Conservation (phyloP, 2,113 vertebrate genomes). For the Myanophis thanlyinensis region DNA sequence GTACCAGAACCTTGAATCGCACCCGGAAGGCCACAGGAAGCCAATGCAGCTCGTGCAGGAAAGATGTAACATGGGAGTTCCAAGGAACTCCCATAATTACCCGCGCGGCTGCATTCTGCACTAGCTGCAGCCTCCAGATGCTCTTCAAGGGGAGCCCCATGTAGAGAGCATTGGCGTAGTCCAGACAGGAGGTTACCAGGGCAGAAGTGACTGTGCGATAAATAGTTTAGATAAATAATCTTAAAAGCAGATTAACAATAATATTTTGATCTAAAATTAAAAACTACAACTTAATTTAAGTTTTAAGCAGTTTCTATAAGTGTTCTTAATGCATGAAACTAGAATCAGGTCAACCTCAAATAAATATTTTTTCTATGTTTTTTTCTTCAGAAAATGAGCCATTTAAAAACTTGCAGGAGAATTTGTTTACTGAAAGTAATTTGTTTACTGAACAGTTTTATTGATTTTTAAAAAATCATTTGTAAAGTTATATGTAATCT, state of each 20-base stretch:
- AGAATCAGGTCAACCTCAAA: neutral
- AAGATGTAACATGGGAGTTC: too few species aligned
- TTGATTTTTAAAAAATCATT: constrained; percentile 31
- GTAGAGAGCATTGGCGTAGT: too few species aligned
- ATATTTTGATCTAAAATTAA: neutral
- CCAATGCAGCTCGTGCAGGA: too few species aligned
- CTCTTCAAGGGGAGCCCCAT: too few species aligned
- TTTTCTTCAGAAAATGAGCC: constrained; percentile 20
- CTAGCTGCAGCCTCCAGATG: too few species aligned
- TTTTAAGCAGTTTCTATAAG: constrained; percentile 16
- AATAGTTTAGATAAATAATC: too few species aligned
- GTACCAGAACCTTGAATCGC: too few species aligned
- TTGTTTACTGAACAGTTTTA: constrained; percentile 48
- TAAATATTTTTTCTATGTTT: neutral
- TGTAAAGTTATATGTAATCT: constrained; percentile 22
- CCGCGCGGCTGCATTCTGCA: too few species aligned
- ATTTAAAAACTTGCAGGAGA: constrained; percentile 47
- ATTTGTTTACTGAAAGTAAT: constrained; percentile 40
- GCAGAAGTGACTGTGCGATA: too few species aligned
- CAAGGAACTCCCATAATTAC: too few species aligned
- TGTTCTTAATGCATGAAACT: neutral
- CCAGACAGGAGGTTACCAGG: too few species aligned
- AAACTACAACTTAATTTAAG: constrained; percentile 4
- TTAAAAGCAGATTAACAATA: constrained; percentile 7
- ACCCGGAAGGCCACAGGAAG: too few species aligned